Evolutionary conservation across 1,140 invertebrate species (phyloP).

Genomic region (Drosophila pallidifrons): DNA sequence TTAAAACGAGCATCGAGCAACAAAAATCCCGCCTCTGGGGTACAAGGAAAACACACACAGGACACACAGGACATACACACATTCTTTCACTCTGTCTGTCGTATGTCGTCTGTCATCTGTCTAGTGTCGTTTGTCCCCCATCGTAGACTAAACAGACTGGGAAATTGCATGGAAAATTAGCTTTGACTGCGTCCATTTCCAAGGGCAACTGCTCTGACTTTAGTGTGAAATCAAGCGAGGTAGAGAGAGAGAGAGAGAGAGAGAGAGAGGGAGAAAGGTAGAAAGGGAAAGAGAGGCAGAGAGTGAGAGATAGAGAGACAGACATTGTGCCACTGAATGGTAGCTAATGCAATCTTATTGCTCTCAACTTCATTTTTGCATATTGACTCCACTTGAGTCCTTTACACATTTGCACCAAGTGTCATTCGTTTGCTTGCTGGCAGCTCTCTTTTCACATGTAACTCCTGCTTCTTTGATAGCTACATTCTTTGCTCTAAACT

Average conservation of each 20-base stretch:
- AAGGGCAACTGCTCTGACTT: neutral
- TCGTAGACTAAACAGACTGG: constrained; percentile 36
- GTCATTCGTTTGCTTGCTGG: too few relatives aligned
- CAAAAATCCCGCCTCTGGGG: constrained; percentile 15
- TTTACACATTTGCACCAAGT: too few relatives aligned
- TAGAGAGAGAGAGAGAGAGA: too few relatives aligned
- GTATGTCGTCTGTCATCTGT: too few relatives aligned
- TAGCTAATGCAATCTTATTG: neutral
- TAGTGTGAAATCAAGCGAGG: neutral
- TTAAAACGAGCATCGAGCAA: constrained; percentile 58
- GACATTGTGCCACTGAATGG: neutral
- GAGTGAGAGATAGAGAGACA: constrained; percentile 1
- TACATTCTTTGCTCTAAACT: too few relatives aligned
- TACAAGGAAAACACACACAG: neutral
- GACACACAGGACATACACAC: neutral
- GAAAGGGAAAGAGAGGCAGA: too few relatives aligned
- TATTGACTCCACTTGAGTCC: too few relatives aligned
- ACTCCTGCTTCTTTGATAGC: too few relatives aligned
- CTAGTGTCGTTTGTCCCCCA: neutral
- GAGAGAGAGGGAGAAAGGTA: neutral
- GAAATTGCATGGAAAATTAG: constrained; percentile 78
- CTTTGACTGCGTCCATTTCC: constrained; percentile 22
- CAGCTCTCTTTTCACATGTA: too few relatives aligned
- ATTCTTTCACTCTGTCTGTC: constrained; percentile 1
- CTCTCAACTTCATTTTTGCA: neutral